Base-by-base conservation (phyloP, 1,140 invertebrate genomes). In the Procambarus virginalis region DNA sequence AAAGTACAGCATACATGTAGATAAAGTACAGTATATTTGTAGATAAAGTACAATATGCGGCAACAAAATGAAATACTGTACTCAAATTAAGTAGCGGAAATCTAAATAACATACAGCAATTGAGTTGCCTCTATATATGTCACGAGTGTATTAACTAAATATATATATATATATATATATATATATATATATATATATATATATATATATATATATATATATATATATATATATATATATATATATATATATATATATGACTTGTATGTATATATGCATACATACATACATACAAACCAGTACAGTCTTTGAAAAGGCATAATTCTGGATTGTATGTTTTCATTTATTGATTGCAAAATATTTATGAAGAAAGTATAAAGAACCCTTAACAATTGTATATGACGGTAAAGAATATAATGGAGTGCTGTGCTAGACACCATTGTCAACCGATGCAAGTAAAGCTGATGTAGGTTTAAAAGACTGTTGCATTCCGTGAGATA, bases 401-500 rank as follows among this genome's bases (percentile, higher is more conserved):
- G 55, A 58, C 55, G 12, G 12, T 58, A 58, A 58, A 58, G 6
- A 58, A 58, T 9, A 58, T 58, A 58, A 17, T 17, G 12, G 60
- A 17, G 10, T 10, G 10, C 60, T 64, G 60, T 64, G 17, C 60
- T 17, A 20, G 60, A 64, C 17, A 64, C 60, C 10, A 64, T 17
- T 64, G 60, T 64, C 60, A 64, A 17, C 60, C 49, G 51, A 49
- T 49, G n/a, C 12, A 55, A 55, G 51, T 48, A 77, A 83, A 83
- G 58, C 9, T 49, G 10, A 14, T 10, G 73, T 84, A 84, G 49
- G 48, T 51, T 49, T 55, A 84, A 51, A 49, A 70, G 48, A 34
- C 83, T 85, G 60, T 64, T 85, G 84, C 84, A 85, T 85, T 85
- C 84, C 84, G 84, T 77, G 34, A 85, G n/a, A 77, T 45, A 48